Percentiles rank a stretch among this genome's conserved stretches.
These are phyloP conservation scores for Nomada fucata DNA, from an alignment of 2,888 invertebrate genomes.

Conservation along the genomic window DNA sequence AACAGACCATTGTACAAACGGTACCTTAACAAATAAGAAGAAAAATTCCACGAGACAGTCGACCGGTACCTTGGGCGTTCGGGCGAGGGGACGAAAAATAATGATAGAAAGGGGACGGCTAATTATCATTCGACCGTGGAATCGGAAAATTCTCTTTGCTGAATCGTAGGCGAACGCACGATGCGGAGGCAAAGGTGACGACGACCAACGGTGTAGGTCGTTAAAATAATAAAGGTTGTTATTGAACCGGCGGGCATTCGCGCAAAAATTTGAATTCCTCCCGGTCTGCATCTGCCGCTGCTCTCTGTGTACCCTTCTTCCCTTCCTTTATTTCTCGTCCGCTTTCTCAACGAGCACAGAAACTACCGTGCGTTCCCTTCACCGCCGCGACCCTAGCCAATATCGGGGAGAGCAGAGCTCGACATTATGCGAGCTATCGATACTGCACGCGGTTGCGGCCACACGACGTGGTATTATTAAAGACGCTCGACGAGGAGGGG, in stretches of 20 bases:
- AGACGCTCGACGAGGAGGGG: conserved; percentile 47
- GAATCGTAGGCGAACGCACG: conserved; percentile 37
- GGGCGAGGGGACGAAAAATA: background rate
- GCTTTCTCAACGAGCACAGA: background rate
- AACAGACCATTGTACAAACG: background rate
- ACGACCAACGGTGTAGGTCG: conserved; percentile 65
- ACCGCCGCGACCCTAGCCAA: conserved; percentile 63
- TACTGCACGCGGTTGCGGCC: conserved; percentile 66
- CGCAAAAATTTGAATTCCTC: conserved; percentile 78
- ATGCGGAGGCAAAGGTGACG: conserved; percentile 58
- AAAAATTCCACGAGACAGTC: background rate
- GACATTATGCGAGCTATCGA: conserved; percentile 70
- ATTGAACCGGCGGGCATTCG: conserved; percentile 72
- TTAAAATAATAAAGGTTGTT: conserved; percentile 81
- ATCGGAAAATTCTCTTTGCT: conserved; percentile 7
- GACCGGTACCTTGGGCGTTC: background rate
- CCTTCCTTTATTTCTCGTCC: conserved; percentile 18
- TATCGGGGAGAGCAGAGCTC: conserved; percentile 60
- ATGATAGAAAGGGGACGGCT: background rate
- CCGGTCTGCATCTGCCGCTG: conserved; percentile 73
- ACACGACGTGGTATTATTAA: conserved; percentile 67
- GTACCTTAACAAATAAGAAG: background rate
- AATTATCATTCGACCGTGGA: conserved; percentile 16
- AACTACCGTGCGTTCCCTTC: conserved; percentile 17
- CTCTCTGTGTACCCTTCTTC: conserved; percentile 46